Base-by-base conservation (phyloP, 1,140 invertebrate species). In the Eriosoma lanigerum region DNA sequence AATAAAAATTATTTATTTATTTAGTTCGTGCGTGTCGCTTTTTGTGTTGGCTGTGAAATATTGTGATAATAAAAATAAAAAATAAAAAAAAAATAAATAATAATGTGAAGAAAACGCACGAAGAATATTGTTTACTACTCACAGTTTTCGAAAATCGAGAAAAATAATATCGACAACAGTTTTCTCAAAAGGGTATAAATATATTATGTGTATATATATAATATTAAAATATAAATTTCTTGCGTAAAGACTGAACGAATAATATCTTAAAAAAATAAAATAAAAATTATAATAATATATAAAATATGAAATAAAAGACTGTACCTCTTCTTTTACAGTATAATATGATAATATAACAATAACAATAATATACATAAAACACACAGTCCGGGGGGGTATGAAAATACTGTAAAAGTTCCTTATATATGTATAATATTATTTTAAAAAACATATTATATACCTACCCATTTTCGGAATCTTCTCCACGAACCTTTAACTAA, bases 1-100 rank as follows among this genome's bases (percentile, higher is more conserved):
- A n/a, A n/a, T n/a, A n/a, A n/a, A n/a, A n/a, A n/a, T n/a, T 52
- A 38, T 8, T 38, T 38, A 38, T 17, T 29, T 58, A 21, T 56
- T 21, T 75, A 78, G 56, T 78, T 78, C 75, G 75, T 78, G 56
- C 75, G 75, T 78, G 75, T 78, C 52, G 75, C 75, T 78, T 78
- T 75, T 78, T 78, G 75, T 78, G 75, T 78, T 78, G 75, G 75
- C 75, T 78, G 75, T 78, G 75, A 78, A 60, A 62, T 62, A 78
- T 78, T 78, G 75, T 78, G 75, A 78, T 78, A 78, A 78, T 78
- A 78, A 78, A 78, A 50, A 29, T 60, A 26, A 26, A 48, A 46
- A 60, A 72, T 52, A 68, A 72, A 76, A 60, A 76, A 76, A 76
- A 60, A 60, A 29, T 52, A 76, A 60, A 76, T 60, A 76, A 60